Conservation (phyloP, 2,888 invertebrate genomes). For the Netelia fuscicornis region DNA sequence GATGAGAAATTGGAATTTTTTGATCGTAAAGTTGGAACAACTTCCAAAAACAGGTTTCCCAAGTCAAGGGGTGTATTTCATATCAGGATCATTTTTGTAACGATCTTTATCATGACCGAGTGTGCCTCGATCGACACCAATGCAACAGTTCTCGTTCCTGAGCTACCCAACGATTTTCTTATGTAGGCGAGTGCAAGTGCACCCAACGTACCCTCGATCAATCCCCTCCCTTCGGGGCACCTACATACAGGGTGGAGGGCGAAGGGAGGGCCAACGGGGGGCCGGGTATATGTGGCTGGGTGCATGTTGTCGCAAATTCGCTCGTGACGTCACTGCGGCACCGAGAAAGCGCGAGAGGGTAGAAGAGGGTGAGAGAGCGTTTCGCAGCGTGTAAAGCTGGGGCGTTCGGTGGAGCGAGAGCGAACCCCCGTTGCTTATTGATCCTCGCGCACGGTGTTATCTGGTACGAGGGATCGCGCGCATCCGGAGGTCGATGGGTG, state of each 20-base stretch:
- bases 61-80: too few relatives aligned
- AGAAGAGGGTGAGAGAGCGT: slow-evolving; percentile 10
- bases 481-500: slow-evolving; percentile 73
- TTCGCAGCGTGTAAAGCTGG: slow-evolving; percentile 16
- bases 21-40: too few relatives aligned
- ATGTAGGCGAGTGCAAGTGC: not conserved
- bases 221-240: not conserved
- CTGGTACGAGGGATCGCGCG: slow-evolving; percentile 69
- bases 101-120: too few relatives aligned
- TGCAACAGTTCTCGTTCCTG: slow-evolving; percentile 33
- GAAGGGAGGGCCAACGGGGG: too few relatives aligned
- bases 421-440: slow-evolving; percentile 61
- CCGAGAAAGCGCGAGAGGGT: slow-evolving; percentile 20
- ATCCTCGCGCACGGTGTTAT: slow-evolving; percentile 61
- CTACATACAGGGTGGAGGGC: not conserved
- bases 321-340: slow-evolving; percentile 70
- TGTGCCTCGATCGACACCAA: not conserved
- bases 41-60: too few relatives aligned
- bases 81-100: too few relatives aligned
- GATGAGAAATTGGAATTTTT: too few relatives aligned
- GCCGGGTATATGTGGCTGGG: not conserved
- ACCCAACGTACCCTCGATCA: not conserved
- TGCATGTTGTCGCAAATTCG: slow-evolving; percentile 56
- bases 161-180: slow-evolving; percentile 3
- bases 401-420: slow-evolving; percentile 29